phyloP scores from a whole-genome alignment of 2,888 invertebrate species.

The Nephrotoma flavescens region DNA sequence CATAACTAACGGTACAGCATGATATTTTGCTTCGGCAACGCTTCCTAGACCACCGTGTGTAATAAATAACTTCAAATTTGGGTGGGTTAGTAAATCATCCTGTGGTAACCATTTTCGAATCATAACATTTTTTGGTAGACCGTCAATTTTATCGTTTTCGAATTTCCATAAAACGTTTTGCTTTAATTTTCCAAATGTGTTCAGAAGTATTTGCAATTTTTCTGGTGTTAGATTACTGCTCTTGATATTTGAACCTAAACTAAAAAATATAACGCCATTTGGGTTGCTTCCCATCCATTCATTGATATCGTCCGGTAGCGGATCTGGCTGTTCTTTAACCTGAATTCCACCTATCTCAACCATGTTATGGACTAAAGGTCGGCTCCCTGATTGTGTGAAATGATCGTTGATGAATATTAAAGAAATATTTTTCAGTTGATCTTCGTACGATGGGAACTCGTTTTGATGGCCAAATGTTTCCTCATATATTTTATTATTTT shows the following conservation, averaged over 20 bases:
- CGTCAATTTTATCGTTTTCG: conserved; percentile 23
- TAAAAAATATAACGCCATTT: conserved; percentile 23
- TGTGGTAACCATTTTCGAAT: conserved; percentile 32
- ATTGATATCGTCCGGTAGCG: conserved; percentile 15
- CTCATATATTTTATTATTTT: neutral
- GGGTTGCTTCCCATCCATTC: conserved; percentile 19
- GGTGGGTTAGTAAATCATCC: neutral
- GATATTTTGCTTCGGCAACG: neutral
- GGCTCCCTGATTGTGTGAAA: neutral
- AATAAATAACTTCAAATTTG: conserved; percentile 24
- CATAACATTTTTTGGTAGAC: conserved; percentile 24
- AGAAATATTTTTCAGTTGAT: conserved; percentile 1
- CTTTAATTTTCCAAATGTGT: conserved; percentile 16
- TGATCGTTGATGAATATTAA: conserved; percentile 1
- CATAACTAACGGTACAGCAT: neutral
- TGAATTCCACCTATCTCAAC: conserved; percentile 10
- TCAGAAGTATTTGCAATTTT: neutral
- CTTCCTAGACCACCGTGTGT: conserved; percentile 32
- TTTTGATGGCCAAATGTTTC: neutral
- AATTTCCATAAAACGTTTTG: conserved; percentile 34
- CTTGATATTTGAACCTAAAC: conserved; percentile 20
- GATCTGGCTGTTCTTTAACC: neutral
- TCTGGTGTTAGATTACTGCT: neutral
- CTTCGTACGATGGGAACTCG: conserved; percentile 6
- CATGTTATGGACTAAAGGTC: conserved; percentile 5